phyloP scores from a whole-genome alignment of 1,140 invertebrate genomes.

The Meloidogyne hapla region DNA sequence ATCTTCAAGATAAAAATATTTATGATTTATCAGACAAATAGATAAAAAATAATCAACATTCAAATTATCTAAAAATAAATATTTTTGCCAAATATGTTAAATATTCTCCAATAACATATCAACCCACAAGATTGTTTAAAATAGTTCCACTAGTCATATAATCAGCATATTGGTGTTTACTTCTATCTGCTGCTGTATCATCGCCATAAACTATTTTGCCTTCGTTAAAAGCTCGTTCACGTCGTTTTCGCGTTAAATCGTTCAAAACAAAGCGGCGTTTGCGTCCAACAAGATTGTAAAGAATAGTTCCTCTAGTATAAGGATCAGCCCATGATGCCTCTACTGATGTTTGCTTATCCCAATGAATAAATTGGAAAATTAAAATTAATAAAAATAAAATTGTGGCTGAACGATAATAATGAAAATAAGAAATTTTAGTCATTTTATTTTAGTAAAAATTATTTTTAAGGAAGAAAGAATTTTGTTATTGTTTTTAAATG shows the following conservation, averaged over 20 bases:
- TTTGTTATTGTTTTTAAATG: constrained; percentile 1
- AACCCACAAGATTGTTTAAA: neutral
- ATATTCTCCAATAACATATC: no score
- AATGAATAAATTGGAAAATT: neutral
- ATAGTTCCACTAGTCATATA: neutral
- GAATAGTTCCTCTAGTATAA: neutral
- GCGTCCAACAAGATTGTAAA: neutral
- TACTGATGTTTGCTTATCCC: neutral
- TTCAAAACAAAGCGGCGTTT: neutral
- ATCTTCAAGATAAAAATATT: no score
- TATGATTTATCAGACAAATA: no score
- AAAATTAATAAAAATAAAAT: neutral
- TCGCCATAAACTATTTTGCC: neutral
- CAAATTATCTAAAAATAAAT: no score
- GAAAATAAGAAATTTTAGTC: neutral
- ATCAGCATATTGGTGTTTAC: neutral
- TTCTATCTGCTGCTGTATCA: neutral
- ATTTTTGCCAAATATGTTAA: neutral
- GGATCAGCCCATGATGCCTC: neutral
- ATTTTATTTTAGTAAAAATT: neutral
- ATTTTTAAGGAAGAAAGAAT: neutral
- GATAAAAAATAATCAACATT: no score
- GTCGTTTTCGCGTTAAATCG: neutral
- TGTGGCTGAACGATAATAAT: no score
- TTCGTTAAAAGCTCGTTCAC: neutral